These are phyloP conservation scores for Nephotettix cincticeps DNA, from an alignment of 1,140 invertebrate species.

Conservation along the genomic window DNA sequence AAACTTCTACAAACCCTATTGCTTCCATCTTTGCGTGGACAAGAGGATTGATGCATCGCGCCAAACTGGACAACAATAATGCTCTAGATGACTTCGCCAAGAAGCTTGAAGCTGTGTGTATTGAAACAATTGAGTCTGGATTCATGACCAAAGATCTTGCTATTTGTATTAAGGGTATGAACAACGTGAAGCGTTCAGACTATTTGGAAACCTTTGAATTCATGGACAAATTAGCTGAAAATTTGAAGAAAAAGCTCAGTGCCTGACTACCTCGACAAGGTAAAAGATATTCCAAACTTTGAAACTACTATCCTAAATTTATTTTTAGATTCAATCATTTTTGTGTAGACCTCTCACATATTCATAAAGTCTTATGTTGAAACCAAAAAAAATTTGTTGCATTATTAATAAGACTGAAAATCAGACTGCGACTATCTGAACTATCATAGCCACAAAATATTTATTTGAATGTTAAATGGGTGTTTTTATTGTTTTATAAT, in stretches of 20 bases:
- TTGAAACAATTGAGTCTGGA: slow-evolving; percentile 92
- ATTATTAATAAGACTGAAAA: too few species aligned
- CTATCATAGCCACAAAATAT: too few species aligned
- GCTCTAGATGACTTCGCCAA: slow-evolving; percentile 75
- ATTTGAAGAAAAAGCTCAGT: slow-evolving; percentile 71
- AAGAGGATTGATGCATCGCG: slow-evolving; percentile 85
- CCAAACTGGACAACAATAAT: slow-evolving; percentile 87
- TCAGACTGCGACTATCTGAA: too few species aligned
- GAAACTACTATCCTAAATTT: too few species aligned
- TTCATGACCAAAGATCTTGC: slow-evolving; percentile 99
- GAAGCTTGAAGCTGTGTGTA: slow-evolving; percentile 85
- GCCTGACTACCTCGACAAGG: slow-evolving; percentile 40
- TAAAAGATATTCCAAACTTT: too few species aligned
- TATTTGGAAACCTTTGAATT: slow-evolving; percentile 98
- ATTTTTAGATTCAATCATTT: too few species aligned
- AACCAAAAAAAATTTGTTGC: too few species aligned
- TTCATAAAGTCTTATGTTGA: too few species aligned
- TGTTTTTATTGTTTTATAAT: too few species aligned
- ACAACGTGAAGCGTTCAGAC: slow-evolving; percentile 77
- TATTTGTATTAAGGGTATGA: slow-evolving; percentile 95
- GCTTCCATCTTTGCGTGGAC: slow-evolving; percentile 99
- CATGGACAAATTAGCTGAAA: slow-evolving; percentile 93
- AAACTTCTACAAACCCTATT: slow-evolving; percentile 97
- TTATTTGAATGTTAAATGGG: too few species aligned
- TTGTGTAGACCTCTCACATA: too few species aligned